Evolutionary conservation across 2,797 vertebrate species (phyloP), one percentile per base, ranked within the genome.

Genomic region (Pangasius larnaudii): DNA sequence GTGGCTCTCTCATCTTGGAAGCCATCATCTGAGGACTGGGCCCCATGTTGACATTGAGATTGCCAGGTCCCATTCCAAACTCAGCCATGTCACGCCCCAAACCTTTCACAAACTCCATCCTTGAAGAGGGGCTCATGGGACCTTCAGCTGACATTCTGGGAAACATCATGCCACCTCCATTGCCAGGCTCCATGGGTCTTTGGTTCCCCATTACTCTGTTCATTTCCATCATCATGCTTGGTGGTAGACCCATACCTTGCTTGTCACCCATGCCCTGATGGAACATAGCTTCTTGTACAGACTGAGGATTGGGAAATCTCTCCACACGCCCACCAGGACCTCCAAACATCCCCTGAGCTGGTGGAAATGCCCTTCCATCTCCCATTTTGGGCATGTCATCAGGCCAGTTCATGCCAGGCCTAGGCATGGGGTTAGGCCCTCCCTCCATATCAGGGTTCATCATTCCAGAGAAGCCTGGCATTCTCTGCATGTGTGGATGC

Each of bases 371-470:
- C 85, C 98, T 96, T 42, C 96, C 96, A 30, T 99, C 99, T 59
- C 97, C 97, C 95, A 99, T 98, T 93, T 99, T 97, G 92, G 97
- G 95, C 97, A 99, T 98, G 5, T 99, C 99, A 0, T 99, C 99
- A 85, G 98, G 97, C 99, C 99, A 99, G 91, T 95, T 98, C 94
- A 99, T 97, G 86, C 98, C 98, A 33, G 98, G 97, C 92, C 99
- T 95, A 7, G 96, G 94, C 42, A 96, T 90, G 0, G 96, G 92
- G 91, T 96, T 97, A 0, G 98, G 97, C 89, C 97, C 97, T 72
- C 97, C 97, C 84, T 99, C 99, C 96, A 99, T 97, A 39, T 99
- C 98, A 5, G 98, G 97, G 93, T 98, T 99, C 91, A 99, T 98
- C 97, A 99, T 99, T 82, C 97, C 97, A 71, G 98, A 96, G 92